Percentiles rank a stretch among this genome's conserved stretches.
These are phyloP conservation scores for Eupithecia insigniata DNA, from an alignment of 2,888 invertebrate species.

Conservation along the genomic window DNA sequence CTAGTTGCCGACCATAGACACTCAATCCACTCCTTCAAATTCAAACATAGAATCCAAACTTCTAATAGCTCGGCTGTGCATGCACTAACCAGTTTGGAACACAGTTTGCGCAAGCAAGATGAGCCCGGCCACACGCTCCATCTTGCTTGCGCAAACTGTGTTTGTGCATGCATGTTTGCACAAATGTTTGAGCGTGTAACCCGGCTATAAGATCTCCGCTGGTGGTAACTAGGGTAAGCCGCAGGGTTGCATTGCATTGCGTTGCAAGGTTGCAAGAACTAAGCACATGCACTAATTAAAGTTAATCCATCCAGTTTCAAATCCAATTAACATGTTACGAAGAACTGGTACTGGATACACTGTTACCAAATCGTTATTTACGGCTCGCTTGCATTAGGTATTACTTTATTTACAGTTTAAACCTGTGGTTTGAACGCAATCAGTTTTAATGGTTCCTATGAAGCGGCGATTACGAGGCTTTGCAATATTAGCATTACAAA, in stretches of 20 bases:
- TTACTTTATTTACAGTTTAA: background rate
- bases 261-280: background rate
- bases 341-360: constrained; percentile 8
- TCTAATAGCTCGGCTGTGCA: too few species aligned
- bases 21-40: too few species aligned
- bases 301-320: constrained; percentile 24
- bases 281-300: constrained; percentile 16
- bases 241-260: background rate
- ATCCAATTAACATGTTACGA: constrained; percentile 19
- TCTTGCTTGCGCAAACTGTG: too few species aligned
- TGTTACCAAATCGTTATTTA: constrained; percentile 11
- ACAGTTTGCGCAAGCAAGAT: too few species aligned
- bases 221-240: background rate
- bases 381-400: background rate
- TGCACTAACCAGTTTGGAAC: too few species aligned
- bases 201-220: background rate
- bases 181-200: too few species aligned
- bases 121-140: too few species aligned
- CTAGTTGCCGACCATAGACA: too few species aligned
- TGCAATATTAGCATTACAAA: background rate
- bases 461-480: background rate
- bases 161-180: too few species aligned
- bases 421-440: background rate
- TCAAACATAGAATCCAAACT: too few species aligned
- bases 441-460: constrained; percentile 3